Base-by-base conservation (phyloP, 2,113 vertebrate species). In the Trogon melanurus region DNA sequence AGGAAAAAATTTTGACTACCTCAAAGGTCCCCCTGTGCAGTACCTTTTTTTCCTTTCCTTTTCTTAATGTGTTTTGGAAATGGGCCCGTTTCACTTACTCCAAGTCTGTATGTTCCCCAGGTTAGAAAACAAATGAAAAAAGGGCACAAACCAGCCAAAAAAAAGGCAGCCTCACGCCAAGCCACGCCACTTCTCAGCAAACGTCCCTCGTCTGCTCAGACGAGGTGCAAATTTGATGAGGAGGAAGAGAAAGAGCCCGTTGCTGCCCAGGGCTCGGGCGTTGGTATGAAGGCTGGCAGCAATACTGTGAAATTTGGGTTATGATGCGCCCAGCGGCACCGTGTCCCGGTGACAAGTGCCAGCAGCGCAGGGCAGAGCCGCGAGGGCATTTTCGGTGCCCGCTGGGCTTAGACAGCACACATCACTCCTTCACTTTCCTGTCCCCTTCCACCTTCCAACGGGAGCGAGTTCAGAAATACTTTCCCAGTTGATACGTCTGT, bases 241-340 rank as follows among this genome's bases (percentile, higher is more conserved):
- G 22, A 61, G 51, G 47, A 91, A 51, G 41, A 51, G 3, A 30
- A 81, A 56, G 50, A 67, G 60, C 8, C 34, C 10, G 0, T 38
- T 48, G 56, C 74, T 54, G 79, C n/a, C 73, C 71, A 14, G 36
- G 38, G 72, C 50, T 85, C 2, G 2, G 69, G 66, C 8, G 4
- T 13, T 65, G 53, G 69, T 53, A 34, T 47, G 6, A 5, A 32
- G 76, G 64, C 76, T 16, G 6, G 78, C 27, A 11, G 84, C 3
- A 10, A 89, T 79, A 96, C 97, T 97, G 97, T 98, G 98, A 98
- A 97, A 86, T 53, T 67, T 78, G 90, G 92, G 95, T 95, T 97
- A n/a, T 1, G 7, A 78, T 25, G 94, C 94, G 48, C 50, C 67
- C 38, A 22, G 80, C 1, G 1, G 79, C 32, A 45, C 50, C 0